Percentiles rank a stretch among this genome's conserved stretches.
Evolutionary conservation across 2,113 vertebrate species (phyloP).

Genomic region (Scortum barcoo): DNA sequence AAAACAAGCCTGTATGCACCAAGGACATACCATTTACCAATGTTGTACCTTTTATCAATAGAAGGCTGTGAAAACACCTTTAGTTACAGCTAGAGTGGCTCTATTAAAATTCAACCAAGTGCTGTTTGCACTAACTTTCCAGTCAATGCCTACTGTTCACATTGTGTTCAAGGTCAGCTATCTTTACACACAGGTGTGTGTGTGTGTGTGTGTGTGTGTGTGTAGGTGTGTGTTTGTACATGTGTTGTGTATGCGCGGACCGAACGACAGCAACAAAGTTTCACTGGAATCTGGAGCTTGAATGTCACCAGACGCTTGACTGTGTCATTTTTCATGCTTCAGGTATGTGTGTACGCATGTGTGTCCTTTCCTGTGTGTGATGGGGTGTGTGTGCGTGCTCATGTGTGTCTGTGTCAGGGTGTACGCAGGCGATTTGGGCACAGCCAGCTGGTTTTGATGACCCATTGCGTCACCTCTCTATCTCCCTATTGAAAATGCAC

Average conservation of each 20-base stretch:
- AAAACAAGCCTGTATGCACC: slow-evolving; percentile 42
- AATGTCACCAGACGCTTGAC: slow-evolving; percentile 30
- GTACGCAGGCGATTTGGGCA: neutral
- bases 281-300: slow-evolving; percentile 19
- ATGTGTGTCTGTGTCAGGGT: neutral
- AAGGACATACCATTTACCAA: slow-evolving; percentile 53
- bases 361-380: neutral
- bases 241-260: slow-evolving; percentile 12
- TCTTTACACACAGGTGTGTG: slow-evolving; percentile 30
- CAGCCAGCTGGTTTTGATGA: slow-evolving; percentile 25
- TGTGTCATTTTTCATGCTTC: slow-evolving; percentile 35
- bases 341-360: neutral
- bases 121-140: slow-evolving; percentile 62
- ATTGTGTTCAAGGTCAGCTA: slow-evolving; percentile 60
- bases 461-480: slow-evolving; percentile 11
- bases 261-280: slow-evolving; percentile 28
- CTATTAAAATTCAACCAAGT: slow-evolving; percentile 70
- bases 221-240: slow-evolving; percentile 22
- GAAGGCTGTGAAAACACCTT: slow-evolving; percentile 23
- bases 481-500: slow-evolving; percentile 47
- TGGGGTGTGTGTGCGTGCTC: neutral
- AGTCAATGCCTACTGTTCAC: slow-evolving; percentile 30
- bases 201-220: slow-evolving; percentile 17
- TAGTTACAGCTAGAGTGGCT: slow-evolving; percentile 18
- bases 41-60: slow-evolving; percentile 34